Evolutionary conservation across 2,797 vertebrate species (phyloP), one percentile per base, ranked within the genome.

Genomic region (Hippopotamyrus pictus): DNA sequence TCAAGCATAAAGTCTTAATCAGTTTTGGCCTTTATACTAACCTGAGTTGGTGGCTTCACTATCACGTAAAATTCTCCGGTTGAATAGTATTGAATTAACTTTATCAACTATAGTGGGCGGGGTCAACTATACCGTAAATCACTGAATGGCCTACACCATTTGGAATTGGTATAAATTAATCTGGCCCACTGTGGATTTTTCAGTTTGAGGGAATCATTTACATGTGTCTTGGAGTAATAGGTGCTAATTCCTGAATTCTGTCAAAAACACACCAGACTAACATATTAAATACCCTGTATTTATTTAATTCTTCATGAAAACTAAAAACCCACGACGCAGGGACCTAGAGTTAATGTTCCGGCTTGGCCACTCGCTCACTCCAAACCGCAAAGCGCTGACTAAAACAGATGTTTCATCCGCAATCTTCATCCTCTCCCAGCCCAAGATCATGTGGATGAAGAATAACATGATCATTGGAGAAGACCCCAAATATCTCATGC

Each of bases 371-470:
- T 6, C 5, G 5, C 53, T 86, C 51, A 54, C 17, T 59, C 17
- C 6, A 46, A 79, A 79, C 7, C 0, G 1, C n/a, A 37, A 37
- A 41, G 19, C 17, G 29, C 37, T 62, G 54, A 22, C 5, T 41
- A 25, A 57, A 33, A 22, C 54, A 46, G 37, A 59, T 69, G 50
- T 53, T 41, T 2, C 53, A 7, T 50, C 22, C 41, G n/a, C 51
- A 44, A 59, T 33, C 29, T 41, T 19, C 3, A 0, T 82, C 33
- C 17, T 44, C 88, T 53, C 90, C 3, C 59, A 99, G 98, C 98
- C 98, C 48, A 98, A 98, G 94, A 97, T 99, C 91, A 93, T 96
- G 91, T 99, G 99, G 98, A 97, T 97, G 95, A 99, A 98, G 95
- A 99, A 99, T 88, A 97, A 95, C 91, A 95, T 98, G 96, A 96